Conservation (phyloP, 2,113 vertebrate species). For the Murina feae region DNA sequence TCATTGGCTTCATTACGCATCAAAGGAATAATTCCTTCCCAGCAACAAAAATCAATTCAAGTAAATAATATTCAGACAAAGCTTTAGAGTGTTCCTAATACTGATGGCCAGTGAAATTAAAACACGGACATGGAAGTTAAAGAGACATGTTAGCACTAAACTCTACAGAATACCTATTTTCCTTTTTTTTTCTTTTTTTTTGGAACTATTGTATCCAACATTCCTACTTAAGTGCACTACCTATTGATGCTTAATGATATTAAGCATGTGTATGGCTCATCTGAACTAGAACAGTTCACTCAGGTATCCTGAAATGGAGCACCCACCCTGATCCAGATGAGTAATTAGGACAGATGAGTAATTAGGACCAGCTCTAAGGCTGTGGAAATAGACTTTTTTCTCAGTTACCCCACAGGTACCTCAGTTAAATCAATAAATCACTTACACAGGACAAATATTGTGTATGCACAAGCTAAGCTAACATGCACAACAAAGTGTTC, state of each 20-base stretch:
- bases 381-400: neutral
- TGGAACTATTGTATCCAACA: neutral
- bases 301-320: neutral
- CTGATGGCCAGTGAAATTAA: neutral
- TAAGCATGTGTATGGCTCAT: neutral
- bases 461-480: neutral
- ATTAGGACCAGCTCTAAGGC: neutral
- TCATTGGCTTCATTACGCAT: neutral
- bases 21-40: neutral
- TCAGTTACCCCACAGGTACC: neutral
- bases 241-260: neutral
- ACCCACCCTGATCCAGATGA: neutral
- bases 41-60: neutral
- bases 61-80: neutral
- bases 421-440: neutral
- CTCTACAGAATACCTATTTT: neutral
- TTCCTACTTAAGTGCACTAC: neutral
- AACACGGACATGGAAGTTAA: neutral
- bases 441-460: neutral
- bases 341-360: neutral
- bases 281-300: neutral
- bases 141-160: neutral
- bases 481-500: neutral
- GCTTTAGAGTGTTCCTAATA: neutral
- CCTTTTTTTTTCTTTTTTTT: neutral